These are phyloP conservation scores for Pterobdella sp. DNA, from an alignment of 2,888 invertebrate genomes.

Conservation along the genomic window DNA sequence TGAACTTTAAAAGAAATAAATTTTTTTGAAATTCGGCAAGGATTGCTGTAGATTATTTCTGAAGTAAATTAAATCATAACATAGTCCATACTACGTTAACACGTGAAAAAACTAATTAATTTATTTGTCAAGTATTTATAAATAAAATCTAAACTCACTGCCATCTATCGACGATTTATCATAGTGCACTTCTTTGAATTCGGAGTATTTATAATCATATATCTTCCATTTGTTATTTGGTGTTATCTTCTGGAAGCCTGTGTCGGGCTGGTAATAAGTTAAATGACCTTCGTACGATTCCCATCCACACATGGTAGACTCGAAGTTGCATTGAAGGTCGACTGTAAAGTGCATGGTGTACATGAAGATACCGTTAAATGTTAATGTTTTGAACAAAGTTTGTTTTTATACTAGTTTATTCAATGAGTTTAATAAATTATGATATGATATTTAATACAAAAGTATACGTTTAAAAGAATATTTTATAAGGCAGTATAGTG, in stretches of 20 bases:
- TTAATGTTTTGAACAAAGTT: not conserved
- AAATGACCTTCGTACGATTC: slow-evolving; percentile 2
- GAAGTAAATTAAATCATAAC: no score
- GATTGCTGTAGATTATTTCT: no score
- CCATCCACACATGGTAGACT: slow-evolving; percentile 38
- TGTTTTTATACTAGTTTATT: no score
- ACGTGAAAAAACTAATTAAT: no score
- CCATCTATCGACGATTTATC: slow-evolving; percentile 25
- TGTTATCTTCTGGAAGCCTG: not conserved
- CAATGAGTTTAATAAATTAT: no score
- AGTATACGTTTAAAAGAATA: no score
- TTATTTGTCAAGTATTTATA: no score
- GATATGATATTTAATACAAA: no score
- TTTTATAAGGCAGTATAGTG: no score
- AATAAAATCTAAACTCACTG: slow-evolving; percentile 25
- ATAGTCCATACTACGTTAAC: no score
- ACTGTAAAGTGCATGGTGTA: slow-evolving; percentile 29
- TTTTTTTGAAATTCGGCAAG: no score
- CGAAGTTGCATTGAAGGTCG: slow-evolving; percentile 39
- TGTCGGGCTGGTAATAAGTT: not conserved
- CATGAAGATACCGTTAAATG: not conserved
- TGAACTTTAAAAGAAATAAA: no score
- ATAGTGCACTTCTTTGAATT: slow-evolving; percentile 6
- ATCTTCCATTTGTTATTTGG: slow-evolving; percentile 15
- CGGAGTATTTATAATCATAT: slow-evolving; percentile 1